Conservation (phyloP, 1,140 invertebrate species). For the Drosophila virilis region DNA sequence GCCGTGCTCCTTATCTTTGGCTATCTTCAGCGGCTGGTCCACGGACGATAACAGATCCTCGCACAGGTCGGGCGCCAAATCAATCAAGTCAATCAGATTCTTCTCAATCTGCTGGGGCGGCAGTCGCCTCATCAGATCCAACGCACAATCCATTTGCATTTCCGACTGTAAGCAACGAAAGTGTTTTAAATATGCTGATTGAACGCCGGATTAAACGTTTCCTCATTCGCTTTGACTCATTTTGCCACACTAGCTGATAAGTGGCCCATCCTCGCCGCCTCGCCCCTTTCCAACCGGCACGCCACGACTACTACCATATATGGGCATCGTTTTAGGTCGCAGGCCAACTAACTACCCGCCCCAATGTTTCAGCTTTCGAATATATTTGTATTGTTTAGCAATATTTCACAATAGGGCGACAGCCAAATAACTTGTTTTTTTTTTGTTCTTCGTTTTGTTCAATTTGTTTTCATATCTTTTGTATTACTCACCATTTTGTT, state of each 20-base stretch:
- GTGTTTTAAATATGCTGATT: not conserved
- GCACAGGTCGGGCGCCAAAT: conserved; percentile 97
- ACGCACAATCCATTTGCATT: conserved; percentile 98
- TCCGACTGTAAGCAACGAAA: conserved; percentile 91
- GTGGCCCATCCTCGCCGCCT: conserved; percentile 2
- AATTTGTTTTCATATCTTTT: conserved; percentile 35
- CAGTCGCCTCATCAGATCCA: conserved; percentile 99
- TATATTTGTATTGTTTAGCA: not conserved
- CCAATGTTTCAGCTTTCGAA: not conserved
- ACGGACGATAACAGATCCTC: conserved; percentile 99
- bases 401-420: conserved; percentile 28
- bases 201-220: not conserved
- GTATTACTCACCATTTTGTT: conserved; percentile 71
- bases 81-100: conserved; percentile 98
- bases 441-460: conserved; percentile 23
- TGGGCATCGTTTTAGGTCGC: conserved; percentile 64
- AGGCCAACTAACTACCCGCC: conserved; percentile 20
- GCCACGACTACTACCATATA: conserved; percentile 63
- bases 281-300: conserved; percentile 45
- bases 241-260: conserved; percentile 41
- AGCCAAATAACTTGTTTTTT: conserved; percentile 34
- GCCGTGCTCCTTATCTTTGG: conserved; percentile 96
- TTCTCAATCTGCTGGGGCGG: conserved; percentile 99
- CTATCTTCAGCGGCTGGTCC: conserved; percentile 99
- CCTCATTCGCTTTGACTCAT: not conserved